Base-by-base conservation (phyloP, 1,140 invertebrate genomes). In the Caenorhabditis inopinata region DNA sequence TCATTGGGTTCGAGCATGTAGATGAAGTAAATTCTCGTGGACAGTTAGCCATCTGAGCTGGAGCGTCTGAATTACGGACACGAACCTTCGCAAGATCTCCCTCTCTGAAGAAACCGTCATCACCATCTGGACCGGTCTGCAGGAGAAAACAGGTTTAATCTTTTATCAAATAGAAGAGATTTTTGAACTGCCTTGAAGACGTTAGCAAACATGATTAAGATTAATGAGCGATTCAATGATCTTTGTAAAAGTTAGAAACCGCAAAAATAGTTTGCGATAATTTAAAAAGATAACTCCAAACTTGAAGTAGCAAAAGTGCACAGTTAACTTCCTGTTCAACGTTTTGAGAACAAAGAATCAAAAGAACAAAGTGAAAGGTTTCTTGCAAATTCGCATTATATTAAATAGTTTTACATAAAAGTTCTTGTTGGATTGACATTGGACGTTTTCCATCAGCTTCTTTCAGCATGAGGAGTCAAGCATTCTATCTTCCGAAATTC, bases 71-170 rank as follows among this genome's bases (percentile, higher is more conserved):
- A 58, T 78, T 76, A 25, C 83, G 74, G 27, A 75, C 47, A 25
- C 80, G 35, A 29, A 74, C 48, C 25, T 78, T 16, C 0, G 58
- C 42, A n/a, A 80, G 29, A 58, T 85, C 84, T 29, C 83, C 80
- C 46, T 85, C 84, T 25, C 84, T 80, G 77, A 85, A 80, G 48
- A 85, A 85, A 42, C 84, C 84, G 74, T 85, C 84, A 77, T 85
- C 84, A 25, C 84, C 84, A 35, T 85, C 77, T 35, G 84, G 32
- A 49, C 79, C 80, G 23, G 84, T 25, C 83, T 84, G 38, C 48
- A 84, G 78, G 16, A 45, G 11, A 38, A 21, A 68, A 68, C 58
- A 35, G 32, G 58, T 68, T 68, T 68, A 38, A 18, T n/a, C 58
- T 3, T 32, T 68, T 68, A 68, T 68, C 58, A 68, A 32, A 38